Conservation (phyloP, 1,140 invertebrate species). For the Leptopilina boulardi region DNA sequence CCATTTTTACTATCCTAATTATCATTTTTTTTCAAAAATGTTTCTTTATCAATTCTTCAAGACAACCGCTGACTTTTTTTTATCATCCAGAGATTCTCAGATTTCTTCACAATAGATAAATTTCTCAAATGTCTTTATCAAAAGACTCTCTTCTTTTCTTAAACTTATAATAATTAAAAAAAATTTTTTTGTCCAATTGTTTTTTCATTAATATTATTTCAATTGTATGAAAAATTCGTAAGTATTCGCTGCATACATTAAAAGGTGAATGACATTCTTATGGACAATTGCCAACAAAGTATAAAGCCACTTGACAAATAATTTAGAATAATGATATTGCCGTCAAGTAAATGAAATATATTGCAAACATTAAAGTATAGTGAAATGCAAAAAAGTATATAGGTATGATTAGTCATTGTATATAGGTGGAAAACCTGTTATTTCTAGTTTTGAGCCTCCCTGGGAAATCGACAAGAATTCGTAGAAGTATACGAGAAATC, state of each 20-base stretch:
- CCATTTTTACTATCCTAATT: not conserved
- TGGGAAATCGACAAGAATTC: not conserved
- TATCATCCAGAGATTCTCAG: too few species aligned
- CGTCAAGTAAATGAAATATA: not conserved
- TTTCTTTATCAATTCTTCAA: not conserved
- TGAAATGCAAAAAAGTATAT: not conserved
- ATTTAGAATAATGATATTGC: not conserved
- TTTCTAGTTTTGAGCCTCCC: not conserved
- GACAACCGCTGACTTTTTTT: too few species aligned
- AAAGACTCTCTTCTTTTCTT: too few species aligned
- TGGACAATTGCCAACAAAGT: not conserved
- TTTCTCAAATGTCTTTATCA: too few species aligned
- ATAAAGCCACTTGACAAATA: not conserved
- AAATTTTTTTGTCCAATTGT: too few species aligned
- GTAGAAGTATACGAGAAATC: not conserved
- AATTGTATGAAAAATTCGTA: not conserved
- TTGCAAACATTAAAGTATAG: not conserved
- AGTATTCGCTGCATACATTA: not conserved
- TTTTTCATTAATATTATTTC: too few species aligned
- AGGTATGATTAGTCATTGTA: conserved; percentile 20
- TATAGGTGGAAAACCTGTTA: conserved; percentile 7
- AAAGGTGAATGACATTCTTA: conserved; percentile 5
- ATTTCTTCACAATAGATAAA: too few species aligned
- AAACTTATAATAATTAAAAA: too few species aligned
- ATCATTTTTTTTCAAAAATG: not conserved